Percentiles rank a stretch among this genome's conserved stretches.
phyloP scores from a whole-genome alignment of 2,113 vertebrate genomes.

The Nymphicus hollandicus region DNA sequence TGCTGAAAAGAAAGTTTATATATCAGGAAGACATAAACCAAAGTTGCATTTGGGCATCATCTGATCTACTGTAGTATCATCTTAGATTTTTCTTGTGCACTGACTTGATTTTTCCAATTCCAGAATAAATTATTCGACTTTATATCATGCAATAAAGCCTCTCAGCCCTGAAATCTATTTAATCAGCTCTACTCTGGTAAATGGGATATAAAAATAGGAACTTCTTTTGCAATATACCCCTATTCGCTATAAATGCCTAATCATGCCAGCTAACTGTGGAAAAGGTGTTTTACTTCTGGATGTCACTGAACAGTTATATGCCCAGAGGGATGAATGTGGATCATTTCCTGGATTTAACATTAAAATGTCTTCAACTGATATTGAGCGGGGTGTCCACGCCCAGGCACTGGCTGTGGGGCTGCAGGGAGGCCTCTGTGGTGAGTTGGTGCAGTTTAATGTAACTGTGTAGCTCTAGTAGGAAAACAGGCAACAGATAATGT shows the following conservation, averaged over 20 bases:
- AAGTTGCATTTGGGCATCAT: neutral
- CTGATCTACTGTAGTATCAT: neutral
- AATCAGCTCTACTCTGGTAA: neutral
- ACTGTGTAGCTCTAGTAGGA: neutral
- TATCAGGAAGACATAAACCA: neutral
- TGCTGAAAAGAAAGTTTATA: neutral
- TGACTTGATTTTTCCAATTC: neutral
- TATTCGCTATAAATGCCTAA: neutral
- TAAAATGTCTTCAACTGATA: neutral
- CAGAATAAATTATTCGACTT: neutral
- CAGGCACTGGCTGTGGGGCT: accelerated
- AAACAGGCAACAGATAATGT: neutral
- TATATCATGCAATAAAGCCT: neutral
- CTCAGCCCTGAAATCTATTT: neutral
- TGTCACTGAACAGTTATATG: neutral
- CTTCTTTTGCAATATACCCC: neutral
- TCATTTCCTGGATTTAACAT: neutral
- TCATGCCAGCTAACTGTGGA: neutral
- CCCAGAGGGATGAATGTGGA: accelerated
- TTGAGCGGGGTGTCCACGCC: accelerated
- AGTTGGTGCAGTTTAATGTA: neutral
- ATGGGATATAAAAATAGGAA: neutral
- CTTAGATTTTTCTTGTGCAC: neutral
- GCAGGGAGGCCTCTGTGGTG: accelerated
- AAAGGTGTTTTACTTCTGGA: neutral